These are phyloP conservation scores for Gibbula magus DNA, from an alignment of 2,888 invertebrate species.

Conservation along the genomic window DNA sequence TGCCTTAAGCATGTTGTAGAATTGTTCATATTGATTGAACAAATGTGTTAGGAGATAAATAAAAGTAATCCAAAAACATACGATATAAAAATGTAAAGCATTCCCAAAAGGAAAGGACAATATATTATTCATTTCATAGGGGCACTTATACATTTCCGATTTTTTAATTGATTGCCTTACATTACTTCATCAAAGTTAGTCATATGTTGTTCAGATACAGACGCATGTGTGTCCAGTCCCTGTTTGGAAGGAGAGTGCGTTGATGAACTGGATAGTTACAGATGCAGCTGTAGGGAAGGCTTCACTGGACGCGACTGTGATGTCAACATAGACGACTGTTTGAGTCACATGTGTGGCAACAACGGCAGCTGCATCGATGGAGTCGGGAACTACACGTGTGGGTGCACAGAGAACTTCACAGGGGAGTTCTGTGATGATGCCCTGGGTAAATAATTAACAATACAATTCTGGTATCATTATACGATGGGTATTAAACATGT, in stretches of 20 bases:
- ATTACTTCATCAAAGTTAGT: too few relatives aligned
- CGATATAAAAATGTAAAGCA: too few relatives aligned
- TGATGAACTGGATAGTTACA: conserved; percentile 9
- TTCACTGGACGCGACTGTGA: conserved; percentile 32
- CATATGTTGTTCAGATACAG: conserved; percentile 28
- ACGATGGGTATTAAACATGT: too few relatives aligned
- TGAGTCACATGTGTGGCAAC: conserved; percentile 28
- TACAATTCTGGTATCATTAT: too few relatives aligned
- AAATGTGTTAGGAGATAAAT: too few relatives aligned
- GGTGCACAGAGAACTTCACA: conserved; percentile 24
- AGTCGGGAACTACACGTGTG: conserved; percentile 31
- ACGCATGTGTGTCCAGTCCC: conserved; percentile 28
- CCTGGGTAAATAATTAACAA: neutral
- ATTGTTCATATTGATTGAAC: too few relatives aligned
- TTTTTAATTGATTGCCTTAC: too few relatives aligned
- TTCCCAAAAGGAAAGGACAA: too few relatives aligned
- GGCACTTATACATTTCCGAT: too few relatives aligned
- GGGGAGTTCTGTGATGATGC: conserved; percentile 31
- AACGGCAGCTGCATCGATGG: conserved; percentile 31
- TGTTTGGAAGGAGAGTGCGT: conserved; percentile 29
- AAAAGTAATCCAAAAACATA: too few relatives aligned
- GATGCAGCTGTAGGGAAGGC: conserved; percentile 28
- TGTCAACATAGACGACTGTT: conserved; percentile 37
- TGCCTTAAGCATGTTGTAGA: too few relatives aligned
- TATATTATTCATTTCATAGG: too few relatives aligned